These are phyloP conservation scores for Drosophila percnosoma DNA, from an alignment of 2,888 invertebrate genomes.

Conservation along the genomic window DNA sequence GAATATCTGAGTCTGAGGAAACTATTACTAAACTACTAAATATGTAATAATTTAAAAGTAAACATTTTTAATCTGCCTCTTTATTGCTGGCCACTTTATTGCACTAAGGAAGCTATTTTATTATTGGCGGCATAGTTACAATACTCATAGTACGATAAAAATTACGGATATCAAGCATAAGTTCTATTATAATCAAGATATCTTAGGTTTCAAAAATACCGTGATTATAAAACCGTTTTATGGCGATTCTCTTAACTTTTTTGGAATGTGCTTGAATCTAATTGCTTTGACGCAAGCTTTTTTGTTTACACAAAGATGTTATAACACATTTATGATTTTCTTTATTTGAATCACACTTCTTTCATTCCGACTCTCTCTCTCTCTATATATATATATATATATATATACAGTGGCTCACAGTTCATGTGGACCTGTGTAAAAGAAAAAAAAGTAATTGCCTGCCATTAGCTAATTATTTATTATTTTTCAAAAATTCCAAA, in stretches of 20 bases:
- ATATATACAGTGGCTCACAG: too few relatives aligned
- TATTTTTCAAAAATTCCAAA: too few relatives aligned
- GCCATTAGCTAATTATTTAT: too few relatives aligned
- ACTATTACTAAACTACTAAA: background rate
- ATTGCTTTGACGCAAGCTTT: background rate
- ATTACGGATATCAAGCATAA: constrained; percentile 21
- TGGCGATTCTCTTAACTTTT: background rate
- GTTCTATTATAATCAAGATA: constrained; percentile 18
- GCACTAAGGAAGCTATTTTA: constrained; percentile 30
- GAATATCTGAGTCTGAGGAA: background rate
- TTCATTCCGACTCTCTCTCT: background rate
- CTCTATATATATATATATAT: background rate
- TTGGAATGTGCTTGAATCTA: background rate
- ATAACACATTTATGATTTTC: constrained; percentile 32
- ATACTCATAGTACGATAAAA: constrained; percentile 41
- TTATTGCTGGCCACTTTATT: constrained; percentile 29
- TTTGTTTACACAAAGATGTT: constrained; percentile 2
- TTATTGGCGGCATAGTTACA: constrained; percentile 39
- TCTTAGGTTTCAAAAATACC: constrained; percentile 15
- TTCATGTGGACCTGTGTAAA: too few relatives aligned
- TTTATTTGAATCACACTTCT: constrained; percentile 31
- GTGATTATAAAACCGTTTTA: constrained; percentile 30
- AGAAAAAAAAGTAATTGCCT: too few relatives aligned
- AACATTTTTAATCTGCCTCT: constrained; percentile 17
- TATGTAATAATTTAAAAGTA: background rate